Conservation (phyloP, 2,888 invertebrate species). For the Isoperla grammatica region DNA sequence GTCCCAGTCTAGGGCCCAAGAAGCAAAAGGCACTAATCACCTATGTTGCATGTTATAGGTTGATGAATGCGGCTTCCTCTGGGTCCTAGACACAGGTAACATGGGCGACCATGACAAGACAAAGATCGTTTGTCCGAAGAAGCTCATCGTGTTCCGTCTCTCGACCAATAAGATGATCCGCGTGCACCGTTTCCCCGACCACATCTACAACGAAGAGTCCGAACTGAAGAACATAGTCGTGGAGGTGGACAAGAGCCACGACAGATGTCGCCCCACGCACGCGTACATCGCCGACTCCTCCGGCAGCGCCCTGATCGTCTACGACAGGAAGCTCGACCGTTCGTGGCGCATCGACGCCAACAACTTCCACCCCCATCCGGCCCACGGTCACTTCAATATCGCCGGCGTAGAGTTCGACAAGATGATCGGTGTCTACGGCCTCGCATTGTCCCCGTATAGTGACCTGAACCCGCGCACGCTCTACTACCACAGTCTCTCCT, state of each 20-base stretch:
- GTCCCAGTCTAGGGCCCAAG: constrained; percentile 22
- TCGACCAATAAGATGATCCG: no score
- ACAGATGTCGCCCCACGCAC: constrained; percentile 53
- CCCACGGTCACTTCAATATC: background rate
- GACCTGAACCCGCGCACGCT: constrained; percentile 49
- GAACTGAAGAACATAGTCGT: no score
- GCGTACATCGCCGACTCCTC: constrained; percentile 65
- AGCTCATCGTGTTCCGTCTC: no score
- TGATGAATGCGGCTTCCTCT: constrained; percentile 62
- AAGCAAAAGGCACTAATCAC: background rate
- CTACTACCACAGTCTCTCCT: constrained; percentile 64
- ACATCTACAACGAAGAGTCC: background rate
- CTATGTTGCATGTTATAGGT: constrained; percentile 47
- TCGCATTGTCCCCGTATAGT: constrained; percentile 48
- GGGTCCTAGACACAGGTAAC: constrained; percentile 65
- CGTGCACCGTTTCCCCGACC: background rate
- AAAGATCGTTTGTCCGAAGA: background rate
- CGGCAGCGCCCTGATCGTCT: constrained; percentile 56
- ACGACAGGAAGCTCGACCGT: constrained; percentile 46
- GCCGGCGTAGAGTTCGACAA: constrained; percentile 55
- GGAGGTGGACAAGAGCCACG: background rate
- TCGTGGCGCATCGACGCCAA: constrained; percentile 60
- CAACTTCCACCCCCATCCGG: constrained; percentile 58
- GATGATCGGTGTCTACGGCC: constrained; percentile 65
- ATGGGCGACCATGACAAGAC: constrained; percentile 34